Base-by-base conservation (phyloP, 2,888 invertebrate species). In the Heliconius hortense region DNA sequence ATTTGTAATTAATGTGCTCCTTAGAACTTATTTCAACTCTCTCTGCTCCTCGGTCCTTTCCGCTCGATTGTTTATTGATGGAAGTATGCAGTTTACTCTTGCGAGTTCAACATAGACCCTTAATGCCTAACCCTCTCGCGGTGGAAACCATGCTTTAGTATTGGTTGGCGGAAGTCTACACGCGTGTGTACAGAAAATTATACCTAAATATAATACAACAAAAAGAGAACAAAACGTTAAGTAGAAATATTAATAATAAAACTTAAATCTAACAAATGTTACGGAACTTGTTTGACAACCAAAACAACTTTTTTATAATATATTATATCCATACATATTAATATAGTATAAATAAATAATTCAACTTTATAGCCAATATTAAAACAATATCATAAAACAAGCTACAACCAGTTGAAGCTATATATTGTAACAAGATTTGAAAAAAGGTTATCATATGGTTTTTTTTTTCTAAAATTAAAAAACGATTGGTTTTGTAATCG, bases 221-320 rank as follows among this genome's bases (percentile, higher is more conserved):
- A 31, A 53, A 68, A 48, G 24, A 31, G 53, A 69, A 56, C 69
- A 56, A 56, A 31, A 56, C 31, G 15, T 68, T 13, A 56, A 24
- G 31, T 56, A 69, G 35, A 28, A 53, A 69, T 35, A 64, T n/a
- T 35, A 48, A 70, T 35, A 60, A 24, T n/a, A 13, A 62, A 43
- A 60, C 26, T 28, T 26, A 60, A 21, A 13, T 71, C 43, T 71
- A 60, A 60, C 62, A 71, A 71, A 43, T 62, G 71, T 60, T 62
- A 39, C 60, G 28, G 28, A 62, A 62, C 71, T 62, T 43, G 71
- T 71, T 62, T 43, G 26, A 43, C 60, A 26, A 62, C 21, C 39
- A 71, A 71, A 71, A 43, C 71, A 56, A 69, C 69, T 69, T 69
- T 69, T 69, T 69, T 35, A 56, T 69, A 69, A 56, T 35, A 56